These are phyloP conservation scores for Philopedon plagiatum DNA, from an alignment of 2,888 invertebrate genomes.

Conservation along the genomic window DNA sequence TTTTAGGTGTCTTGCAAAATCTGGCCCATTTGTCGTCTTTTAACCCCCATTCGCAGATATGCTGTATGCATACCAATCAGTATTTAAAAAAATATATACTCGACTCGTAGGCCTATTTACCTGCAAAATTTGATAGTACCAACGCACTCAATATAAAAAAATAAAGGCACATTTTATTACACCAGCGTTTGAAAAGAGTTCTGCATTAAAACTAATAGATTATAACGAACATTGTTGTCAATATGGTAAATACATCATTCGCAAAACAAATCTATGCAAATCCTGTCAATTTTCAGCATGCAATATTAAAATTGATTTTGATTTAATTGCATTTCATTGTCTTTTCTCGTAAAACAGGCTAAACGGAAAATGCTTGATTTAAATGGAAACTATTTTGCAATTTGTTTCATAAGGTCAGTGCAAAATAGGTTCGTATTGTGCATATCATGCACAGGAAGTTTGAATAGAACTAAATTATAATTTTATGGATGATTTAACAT, in stretches of 20 bases:
- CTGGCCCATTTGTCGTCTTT: no score
- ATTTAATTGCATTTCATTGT: constrained; percentile 6
- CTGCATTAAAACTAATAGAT: background rate
- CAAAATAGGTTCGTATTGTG: background rate
- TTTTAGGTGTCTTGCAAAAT: no score
- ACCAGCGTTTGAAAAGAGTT: background rate
- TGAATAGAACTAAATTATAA: no score
- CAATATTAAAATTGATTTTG: constrained; percentile 18
- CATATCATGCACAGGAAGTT: background rate
- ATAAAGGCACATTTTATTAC: background rate
- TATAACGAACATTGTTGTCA: background rate
- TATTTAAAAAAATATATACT: no score
- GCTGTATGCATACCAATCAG: no score
- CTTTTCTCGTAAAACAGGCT: background rate
- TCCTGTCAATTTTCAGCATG: constrained; percentile 21
- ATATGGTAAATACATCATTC: background rate
- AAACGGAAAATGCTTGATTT: background rate
- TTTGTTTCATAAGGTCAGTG: background rate
- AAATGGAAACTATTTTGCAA: constrained; percentile 10
- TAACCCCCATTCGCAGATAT: no score
- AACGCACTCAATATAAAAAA: background rate
- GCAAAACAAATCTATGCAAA: constrained; percentile 3
- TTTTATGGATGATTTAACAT: no score
- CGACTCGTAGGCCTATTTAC: constrained; percentile 1
- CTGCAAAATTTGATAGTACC: background rate